Evolutionary conservation across 1,140 invertebrate species (phyloP).

Genomic region (Bradynema listronoti): DNA sequence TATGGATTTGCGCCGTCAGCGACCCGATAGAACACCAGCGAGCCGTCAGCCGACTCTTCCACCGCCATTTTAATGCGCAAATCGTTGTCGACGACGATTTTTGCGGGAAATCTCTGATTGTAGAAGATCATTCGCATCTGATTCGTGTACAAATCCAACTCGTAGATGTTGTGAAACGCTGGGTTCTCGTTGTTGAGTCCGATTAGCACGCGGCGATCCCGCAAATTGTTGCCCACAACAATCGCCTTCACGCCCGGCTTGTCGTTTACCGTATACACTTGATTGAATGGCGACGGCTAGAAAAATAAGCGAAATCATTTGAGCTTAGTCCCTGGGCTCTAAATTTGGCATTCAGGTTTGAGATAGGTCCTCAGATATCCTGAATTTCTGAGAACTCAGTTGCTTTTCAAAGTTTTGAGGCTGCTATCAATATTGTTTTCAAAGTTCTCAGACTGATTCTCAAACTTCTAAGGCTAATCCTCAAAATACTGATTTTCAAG

Average conservation of each 20-base stretch:
- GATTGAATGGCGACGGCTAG: conserved; percentile 43
- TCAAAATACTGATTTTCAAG: too few species aligned
- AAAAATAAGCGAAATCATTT: conserved; percentile 3
- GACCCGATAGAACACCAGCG: conserved; percentile 42
- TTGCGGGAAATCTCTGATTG: conserved; percentile 37
- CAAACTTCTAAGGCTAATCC: too few species aligned
- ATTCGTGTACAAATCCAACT: conserved; percentile 39
- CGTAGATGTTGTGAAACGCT: conserved; percentile 41
- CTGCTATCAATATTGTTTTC: too few species aligned
- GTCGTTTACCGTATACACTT: conserved; percentile 39
- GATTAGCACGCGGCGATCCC: conserved; percentile 30
- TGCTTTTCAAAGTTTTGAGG: neutral
- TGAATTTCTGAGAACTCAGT: neutral
- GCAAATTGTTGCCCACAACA: conserved; percentile 40
- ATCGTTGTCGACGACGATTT: conserved; percentile 52
- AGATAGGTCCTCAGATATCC: neutral
- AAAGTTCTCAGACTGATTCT: too few species aligned
- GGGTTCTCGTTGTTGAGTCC: conserved; percentile 46
- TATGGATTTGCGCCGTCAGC: conserved; percentile 42
- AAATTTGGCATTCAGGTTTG: neutral
- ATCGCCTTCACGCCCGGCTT: conserved; percentile 41
- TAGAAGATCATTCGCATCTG: conserved; percentile 45
- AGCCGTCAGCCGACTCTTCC: conserved; percentile 49
- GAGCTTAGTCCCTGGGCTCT: too few species aligned
- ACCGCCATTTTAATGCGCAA: conserved; percentile 50